phyloP scores from a whole-genome alignment of 2,113 vertebrate genomes.

The Raphicerus campestris region DNA sequence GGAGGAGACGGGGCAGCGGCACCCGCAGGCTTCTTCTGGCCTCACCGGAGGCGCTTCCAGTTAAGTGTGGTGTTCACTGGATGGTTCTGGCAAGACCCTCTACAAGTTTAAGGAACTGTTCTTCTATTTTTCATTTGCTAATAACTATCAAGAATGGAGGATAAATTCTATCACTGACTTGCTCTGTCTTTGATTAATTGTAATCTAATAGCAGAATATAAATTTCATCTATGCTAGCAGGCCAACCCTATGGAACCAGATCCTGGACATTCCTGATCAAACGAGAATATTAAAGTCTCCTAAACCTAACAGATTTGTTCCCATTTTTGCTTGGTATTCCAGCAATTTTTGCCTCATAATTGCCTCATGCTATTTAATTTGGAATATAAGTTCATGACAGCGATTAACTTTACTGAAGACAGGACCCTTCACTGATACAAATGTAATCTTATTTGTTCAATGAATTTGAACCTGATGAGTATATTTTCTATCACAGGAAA shows the following conservation, averaged over 20 bases:
- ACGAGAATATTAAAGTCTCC: background rate
- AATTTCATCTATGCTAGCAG: background rate
- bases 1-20: background rate
- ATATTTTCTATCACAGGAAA: background rate
- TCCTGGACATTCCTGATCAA: background rate
- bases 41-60: rapidly evolving
- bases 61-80: background rate
- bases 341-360: background rate
- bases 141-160: background rate
- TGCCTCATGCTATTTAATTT: background rate
- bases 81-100: background rate
- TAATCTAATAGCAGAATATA: background rate
- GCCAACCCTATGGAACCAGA: background rate
- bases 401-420: background rate
- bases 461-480: background rate
- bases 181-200: background rate
- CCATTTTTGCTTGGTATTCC: background rate
- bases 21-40: rapidly evolving
- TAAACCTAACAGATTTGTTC: background rate
- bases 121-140: background rate
- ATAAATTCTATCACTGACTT: background rate
- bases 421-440: background rate
- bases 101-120: background rate
- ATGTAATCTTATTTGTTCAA: background rate
- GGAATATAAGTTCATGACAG: background rate